Evolutionary conservation across 2,113 vertebrate species (phyloP), one percentile per base, ranked within the genome.

Genomic region (Tretioscincus oriximinensis): DNA sequence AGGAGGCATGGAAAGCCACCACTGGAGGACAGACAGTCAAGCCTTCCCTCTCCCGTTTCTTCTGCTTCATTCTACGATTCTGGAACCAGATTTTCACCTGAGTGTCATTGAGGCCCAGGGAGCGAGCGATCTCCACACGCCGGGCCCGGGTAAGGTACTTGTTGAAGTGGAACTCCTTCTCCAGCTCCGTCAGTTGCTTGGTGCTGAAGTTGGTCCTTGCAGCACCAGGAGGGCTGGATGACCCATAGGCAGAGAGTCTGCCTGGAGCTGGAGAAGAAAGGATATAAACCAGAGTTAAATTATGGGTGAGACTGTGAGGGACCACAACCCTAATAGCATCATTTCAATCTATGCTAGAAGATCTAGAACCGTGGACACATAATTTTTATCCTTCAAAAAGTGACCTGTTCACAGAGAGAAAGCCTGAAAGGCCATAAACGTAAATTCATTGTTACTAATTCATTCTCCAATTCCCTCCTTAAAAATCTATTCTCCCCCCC

Each of bases 11-110:
- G 61, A 16, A 83, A 80, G 85, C 61, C 28, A 54, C 85, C 8
- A 49, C 90, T 54, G n/a, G 73, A 61, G 49, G 86, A 80, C 65
- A 4, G n/a, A 88, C 84, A 26, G 93, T 74, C 81, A 90, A 89
- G 73, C 93, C 93, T 86, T 96, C 95, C 80, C 94, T 90, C 81
- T 96, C 96, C 78, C 92, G 91, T 84, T 96, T 96, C 92, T 95
- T 96, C 89, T 93, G 94, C 81, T 95, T 95, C 94, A 93, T 94
- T 82, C 92, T 93, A 73, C 94, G 89, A 69, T 92, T 95, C 84
- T 95, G 91, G 89, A 94, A 94, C 92, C 94, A 96, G 82, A 96
- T 95, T 88, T 95, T 95, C 63, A 95, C 93, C 81, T 96, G 96
- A 64, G 95, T 94, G 81, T 96, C 94, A 84, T 95, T 96, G 63